Evolutionary conservation across 2,888 invertebrate genomes (phyloP).

Genomic region (Serrognathus titanus): DNA sequence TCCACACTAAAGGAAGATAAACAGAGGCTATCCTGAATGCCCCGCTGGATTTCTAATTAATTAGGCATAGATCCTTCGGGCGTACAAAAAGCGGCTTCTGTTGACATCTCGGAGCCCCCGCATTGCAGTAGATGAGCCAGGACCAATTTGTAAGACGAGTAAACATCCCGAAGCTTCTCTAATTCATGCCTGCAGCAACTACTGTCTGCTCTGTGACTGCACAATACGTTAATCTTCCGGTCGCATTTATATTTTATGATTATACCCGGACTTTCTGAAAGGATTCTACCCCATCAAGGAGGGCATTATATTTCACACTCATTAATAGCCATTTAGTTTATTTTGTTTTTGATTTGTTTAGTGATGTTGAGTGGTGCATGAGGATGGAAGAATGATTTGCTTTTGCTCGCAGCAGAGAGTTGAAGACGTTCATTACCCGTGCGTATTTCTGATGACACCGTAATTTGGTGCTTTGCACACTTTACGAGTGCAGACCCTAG

Average conservation of each 20-base stretch:
- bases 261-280: no score
- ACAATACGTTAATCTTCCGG: conserved; percentile 25
- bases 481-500: conserved; percentile 6
- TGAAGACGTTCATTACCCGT: conserved; percentile 32
- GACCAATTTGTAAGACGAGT: conserved; percentile 6
- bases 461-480: conserved; percentile 30
- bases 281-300: no score
- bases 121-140: not conserved
- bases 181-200: conserved; percentile 12
- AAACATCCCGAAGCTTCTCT: conserved; percentile 3
- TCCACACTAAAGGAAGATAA: not conserved
- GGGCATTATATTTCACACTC: conserved; percentile 19
- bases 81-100: no score
- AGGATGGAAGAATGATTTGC: no score
- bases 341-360: no score
- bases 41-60: conserved; percentile 3
- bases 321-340: no score
- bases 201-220: conserved; percentile 19
- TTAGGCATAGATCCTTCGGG: no score
- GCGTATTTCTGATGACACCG: conserved; percentile 26
- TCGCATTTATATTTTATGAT: conserved; percentile 21
- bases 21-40: not conserved
- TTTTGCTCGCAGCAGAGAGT: not conserved
- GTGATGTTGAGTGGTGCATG: no score
- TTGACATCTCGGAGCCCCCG: not conserved